phyloP scores from a whole-genome alignment of 2,888 invertebrate species.

The Ormia ochracea region DNA sequence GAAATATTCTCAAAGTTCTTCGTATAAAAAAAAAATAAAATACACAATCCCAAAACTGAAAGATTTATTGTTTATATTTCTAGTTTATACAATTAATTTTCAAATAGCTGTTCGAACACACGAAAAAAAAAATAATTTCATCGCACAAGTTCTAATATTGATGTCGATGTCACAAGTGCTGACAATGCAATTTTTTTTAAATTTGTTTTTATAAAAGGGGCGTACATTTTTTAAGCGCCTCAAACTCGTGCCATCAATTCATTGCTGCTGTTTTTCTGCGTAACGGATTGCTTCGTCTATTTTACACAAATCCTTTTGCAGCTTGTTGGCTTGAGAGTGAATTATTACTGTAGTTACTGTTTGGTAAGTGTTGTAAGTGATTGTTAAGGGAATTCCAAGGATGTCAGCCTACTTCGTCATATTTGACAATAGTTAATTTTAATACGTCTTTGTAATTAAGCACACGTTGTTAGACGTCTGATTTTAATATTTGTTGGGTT shows the following conservation, averaged over 20 bases:
- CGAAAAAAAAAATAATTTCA: too few relatives aligned
- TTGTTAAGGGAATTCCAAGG: too few relatives aligned
- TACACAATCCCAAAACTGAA: too few relatives aligned
- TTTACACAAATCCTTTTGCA: neutral
- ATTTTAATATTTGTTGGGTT: neutral
- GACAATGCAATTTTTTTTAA: too few relatives aligned
- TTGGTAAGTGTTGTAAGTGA: neutral
- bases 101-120: too few relatives aligned
- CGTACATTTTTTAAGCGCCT: neutral
- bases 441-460: neutral
- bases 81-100: too few relatives aligned
- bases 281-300: too few relatives aligned
- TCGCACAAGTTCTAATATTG: too few relatives aligned
- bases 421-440: neutral
- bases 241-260: neutral
- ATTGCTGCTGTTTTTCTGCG: neutral
- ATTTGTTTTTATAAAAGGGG: neutral
- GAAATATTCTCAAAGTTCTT: too few relatives aligned
- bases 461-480: constrained; percentile 20
- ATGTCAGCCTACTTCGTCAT: neutral
- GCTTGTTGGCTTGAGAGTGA: neutral
- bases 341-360: neutral
- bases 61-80: too few relatives aligned
- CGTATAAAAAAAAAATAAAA: too few relatives aligned
- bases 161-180: too few relatives aligned